A percentile compares a stretch with the other conserved stretches of the same genome.
These are phyloP conservation scores for Pseudoatta argentina DNA, from an alignment of 1,140 invertebrate genomes.

Conservation along the genomic window DNA sequence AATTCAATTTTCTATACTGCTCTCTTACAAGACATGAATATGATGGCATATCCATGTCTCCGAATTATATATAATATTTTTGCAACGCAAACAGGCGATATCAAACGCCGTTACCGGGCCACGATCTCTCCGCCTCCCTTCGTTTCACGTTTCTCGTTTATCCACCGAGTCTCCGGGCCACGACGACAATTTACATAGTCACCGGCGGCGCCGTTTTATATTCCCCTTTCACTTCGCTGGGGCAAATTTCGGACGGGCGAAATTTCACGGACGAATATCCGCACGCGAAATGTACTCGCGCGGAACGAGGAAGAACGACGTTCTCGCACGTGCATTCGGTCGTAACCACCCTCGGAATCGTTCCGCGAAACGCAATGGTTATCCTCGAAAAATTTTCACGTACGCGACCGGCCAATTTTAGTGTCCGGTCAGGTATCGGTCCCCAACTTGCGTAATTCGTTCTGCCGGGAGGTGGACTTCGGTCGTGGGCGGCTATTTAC, in stretches of 20 bases:
- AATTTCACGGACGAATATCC: conserved; percentile 63
- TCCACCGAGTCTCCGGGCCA: conserved; percentile 39
- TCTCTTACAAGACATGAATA: neutral
- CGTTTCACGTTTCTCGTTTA: conserved; percentile 55
- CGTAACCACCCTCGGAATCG: conserved; percentile 15
- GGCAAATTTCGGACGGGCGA: conserved; percentile 40
- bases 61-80: conserved; percentile 30
- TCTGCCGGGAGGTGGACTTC: conserved; percentile 61
- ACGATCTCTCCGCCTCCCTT: neutral
- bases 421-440: conserved; percentile 74
- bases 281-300: conserved; percentile 54
- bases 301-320: conserved; percentile 19
- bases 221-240: conserved; percentile 46
- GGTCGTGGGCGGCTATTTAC: conserved; percentile 81
- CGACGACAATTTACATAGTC: conserved; percentile 60
- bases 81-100: conserved; percentile 53
- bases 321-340: conserved; percentile 4
- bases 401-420: conserved; percentile 60
- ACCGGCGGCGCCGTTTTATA: conserved; percentile 64
- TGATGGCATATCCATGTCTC: neutral
- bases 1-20: neutral
- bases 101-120: conserved; percentile 34
- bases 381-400: conserved; percentile 72
- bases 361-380: neutral
- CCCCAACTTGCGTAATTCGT: conserved; percentile 79